Percentiles rank a stretch among this genome's conserved stretches.
phyloP scores from a whole-genome alignment of 1,140 invertebrate species.

The Tenebrio molitor region DNA sequence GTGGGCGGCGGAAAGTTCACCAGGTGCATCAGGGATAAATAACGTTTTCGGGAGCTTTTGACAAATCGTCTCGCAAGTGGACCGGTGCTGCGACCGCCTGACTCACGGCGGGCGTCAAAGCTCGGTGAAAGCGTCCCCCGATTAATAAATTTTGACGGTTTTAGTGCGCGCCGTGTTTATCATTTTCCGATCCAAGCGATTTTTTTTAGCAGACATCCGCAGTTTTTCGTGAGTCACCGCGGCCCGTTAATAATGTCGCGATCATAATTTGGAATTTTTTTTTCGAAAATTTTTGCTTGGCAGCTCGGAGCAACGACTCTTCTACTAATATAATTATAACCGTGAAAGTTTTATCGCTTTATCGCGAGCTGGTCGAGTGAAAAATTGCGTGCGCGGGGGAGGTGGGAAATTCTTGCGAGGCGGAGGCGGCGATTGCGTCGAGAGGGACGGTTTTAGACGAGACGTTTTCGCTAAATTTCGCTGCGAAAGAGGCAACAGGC shows the following conservation, averaged over 20 bases:
- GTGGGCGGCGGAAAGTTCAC: background rate
- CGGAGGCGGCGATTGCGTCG: no score
- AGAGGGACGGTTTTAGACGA: no score
- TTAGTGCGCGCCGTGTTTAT: background rate
- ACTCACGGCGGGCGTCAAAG: no score
- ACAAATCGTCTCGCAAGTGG: background rate
- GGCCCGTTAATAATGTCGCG: background rate
- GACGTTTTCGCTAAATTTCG: no score
- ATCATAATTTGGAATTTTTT: background rate
- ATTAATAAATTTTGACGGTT: background rate
- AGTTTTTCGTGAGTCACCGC: background rate
- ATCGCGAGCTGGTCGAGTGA: no score
- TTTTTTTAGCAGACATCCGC: conserved; percentile 2
- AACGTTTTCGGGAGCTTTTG: background rate
- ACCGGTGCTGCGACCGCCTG: background rate
- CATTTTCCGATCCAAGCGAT: background rate
- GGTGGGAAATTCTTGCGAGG: no score
- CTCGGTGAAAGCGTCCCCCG: no score
- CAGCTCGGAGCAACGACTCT: conserved; percentile 2
- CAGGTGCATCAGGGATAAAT: background rate
- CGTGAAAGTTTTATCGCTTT: conserved; percentile 8
- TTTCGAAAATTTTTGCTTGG: background rate
- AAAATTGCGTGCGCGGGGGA: no score
- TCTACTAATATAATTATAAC: background rate
- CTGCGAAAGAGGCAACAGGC: no score